These are phyloP conservation scores for Hyles euphorbiae DNA, from an alignment of 1,140 invertebrate genomes.

Conservation along the genomic window DNA sequence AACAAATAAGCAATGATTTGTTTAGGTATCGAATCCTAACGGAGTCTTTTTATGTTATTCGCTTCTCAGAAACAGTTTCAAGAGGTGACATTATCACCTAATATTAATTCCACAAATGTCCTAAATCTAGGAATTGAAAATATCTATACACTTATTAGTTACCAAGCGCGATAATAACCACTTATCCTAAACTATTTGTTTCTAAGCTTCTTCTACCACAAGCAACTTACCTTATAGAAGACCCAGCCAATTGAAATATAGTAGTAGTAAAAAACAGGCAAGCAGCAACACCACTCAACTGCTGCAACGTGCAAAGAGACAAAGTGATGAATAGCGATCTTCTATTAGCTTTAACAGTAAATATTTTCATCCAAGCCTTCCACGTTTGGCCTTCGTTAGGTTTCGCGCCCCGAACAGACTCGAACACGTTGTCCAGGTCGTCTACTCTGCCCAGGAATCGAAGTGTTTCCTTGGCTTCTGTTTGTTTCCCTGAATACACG, in stretches of 20 bases:
- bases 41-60: too few relatives aligned
- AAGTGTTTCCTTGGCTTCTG: constrained; percentile 34
- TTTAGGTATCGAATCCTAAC: too few relatives aligned
- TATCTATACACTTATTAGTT: too few relatives aligned
- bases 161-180: too few relatives aligned
- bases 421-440: constrained; percentile 35
- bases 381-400: constrained; percentile 20
- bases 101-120: too few relatives aligned
- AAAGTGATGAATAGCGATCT: constrained; percentile 42
- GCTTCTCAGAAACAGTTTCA: too few relatives aligned
- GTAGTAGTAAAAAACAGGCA: constrained; percentile 48
- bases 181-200: too few relatives aligned
- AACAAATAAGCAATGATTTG: too few relatives aligned
- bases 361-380: constrained; percentile 41
- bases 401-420: constrained; percentile 26
- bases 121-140: too few relatives aligned
- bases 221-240: constrained; percentile 18
- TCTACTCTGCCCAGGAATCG: constrained; percentile 30
- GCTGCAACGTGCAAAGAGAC: constrained; percentile 38
- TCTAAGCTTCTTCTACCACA: too few relatives aligned
- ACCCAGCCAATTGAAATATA: constrained; percentile 45
- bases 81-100: too few relatives aligned
- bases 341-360: constrained; percentile 45
- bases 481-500: constrained; percentile 23
- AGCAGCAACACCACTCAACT: constrained; percentile 42